Percentiles rank a stretch among this genome's conserved stretches.
Conservation (phyloP, 2,797 vertebrate genomes). For the Meriones psammophilus region DNA sequence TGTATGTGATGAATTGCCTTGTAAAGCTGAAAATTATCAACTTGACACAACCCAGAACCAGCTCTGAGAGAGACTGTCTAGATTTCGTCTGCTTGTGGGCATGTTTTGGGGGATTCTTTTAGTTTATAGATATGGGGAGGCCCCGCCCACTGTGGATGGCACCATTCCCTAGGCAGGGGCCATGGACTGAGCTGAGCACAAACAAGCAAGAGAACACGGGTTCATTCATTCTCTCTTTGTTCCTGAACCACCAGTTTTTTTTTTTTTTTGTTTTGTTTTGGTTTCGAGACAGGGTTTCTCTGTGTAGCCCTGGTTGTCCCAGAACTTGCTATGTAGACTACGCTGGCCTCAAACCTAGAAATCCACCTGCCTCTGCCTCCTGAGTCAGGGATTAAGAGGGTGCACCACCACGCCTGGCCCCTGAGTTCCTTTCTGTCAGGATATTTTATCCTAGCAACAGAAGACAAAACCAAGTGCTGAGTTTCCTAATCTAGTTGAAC, state of each 20-base stretch:
- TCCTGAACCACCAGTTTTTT: neutral
- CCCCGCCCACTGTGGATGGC: neutral
- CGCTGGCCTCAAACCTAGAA: neutral
- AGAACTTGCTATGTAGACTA: neutral
- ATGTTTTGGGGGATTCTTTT: neutral
- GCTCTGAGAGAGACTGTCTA: neutral
- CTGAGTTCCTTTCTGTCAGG: neutral
- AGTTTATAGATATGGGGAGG: neutral
- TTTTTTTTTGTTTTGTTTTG: neutral
- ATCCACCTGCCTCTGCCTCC: neutral
- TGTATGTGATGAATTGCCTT: constrained; percentile 13
- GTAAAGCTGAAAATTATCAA: neutral
- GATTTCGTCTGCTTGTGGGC: neutral
- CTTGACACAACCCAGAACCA: neutral
- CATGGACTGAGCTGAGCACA: neutral
- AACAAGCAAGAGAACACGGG: neutral
- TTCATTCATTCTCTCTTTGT: neutral
- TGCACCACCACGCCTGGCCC: neutral
- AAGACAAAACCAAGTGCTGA: neutral
- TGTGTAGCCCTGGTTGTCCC: neutral
- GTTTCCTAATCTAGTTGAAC: constrained; percentile 42
- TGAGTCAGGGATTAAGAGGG: neutral
- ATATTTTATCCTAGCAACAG: neutral
- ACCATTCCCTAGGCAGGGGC: neutral
- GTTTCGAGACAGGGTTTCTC: neutral